Base-by-base conservation (phyloP, 2,797 vertebrate species). In the Hozukius guyotensis region DNA sequence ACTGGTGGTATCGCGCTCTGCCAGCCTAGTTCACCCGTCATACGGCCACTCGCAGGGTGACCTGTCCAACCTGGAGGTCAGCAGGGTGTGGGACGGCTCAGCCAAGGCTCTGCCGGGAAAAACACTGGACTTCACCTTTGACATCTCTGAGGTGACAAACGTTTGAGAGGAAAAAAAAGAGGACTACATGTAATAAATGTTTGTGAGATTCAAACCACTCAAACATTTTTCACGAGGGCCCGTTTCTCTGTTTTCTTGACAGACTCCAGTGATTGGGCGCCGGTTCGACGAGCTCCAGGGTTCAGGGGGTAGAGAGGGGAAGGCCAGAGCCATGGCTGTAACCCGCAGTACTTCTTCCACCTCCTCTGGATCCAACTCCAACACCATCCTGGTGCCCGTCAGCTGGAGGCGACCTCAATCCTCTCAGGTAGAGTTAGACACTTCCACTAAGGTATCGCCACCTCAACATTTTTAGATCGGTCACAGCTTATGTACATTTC, bases 351-450 rank as follows among this genome's bases (percentile, higher is more conserved):
- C 97, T 0, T 99, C 99, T 20, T 99, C 99, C 80, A 99, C 98
- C 13, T 99, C 98, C 0, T 99, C 98, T 0, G 97, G 98, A 38
- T 99, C 98, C 68, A 99, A 98, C 90, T 99, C 99, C 81, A 99
- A 99, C 78, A 99, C 97, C 25, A 98, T 99, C 81, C 96, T 99
- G 74, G 98, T 99, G 84, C 99, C 98, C 8, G 98, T 99, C 83
- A 99, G 98, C 96, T 99, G 99, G 99, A 99, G 98, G 87, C 96
- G 98, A 74, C 99, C 99, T 3, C 98, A 99, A 67, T 98, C 95
- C 29, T 99, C 98, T 86, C 98, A 99, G 97, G 99, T 99, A 77
- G 18, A 52, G 10, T 59, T 16, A 25, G 2, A 93, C 3, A 1
- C n/a, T n/a, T n/a, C 8, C 2, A 20, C 25, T 24, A 13, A 66